These are phyloP conservation scores for Camponotus fellah DNA, from an alignment of 2,888 invertebrate genomes.

Conservation along the genomic window DNA sequence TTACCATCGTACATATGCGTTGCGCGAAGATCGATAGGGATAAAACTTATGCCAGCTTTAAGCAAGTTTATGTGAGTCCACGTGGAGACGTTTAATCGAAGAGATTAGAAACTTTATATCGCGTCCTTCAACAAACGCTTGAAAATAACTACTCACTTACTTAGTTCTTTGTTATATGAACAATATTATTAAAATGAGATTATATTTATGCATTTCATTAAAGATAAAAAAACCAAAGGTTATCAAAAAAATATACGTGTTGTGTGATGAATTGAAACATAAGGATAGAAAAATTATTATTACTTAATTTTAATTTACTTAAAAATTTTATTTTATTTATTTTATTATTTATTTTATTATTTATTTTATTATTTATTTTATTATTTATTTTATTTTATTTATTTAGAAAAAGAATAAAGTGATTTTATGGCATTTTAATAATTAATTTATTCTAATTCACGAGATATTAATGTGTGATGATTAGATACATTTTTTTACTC, in stretches of 20 bases:
- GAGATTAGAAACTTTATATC: slow-evolving; percentile 34
- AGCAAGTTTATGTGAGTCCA: slow-evolving; percentile 29
- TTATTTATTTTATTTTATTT: no score
- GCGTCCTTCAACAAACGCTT: background rate
- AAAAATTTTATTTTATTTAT: no score
- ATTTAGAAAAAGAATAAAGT: background rate
- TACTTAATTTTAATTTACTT: background rate
- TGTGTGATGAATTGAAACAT: background rate
- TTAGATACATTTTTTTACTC: background rate
- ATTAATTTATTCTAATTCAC: slow-evolving; percentile 8
- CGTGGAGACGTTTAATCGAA: slow-evolving; percentile 24
- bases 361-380: no score
- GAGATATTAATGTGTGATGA: background rate
- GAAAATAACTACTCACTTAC: background rate
- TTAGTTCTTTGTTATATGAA: background rate
- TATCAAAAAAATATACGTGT: background rate
- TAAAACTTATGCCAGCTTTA: slow-evolving; percentile 41
- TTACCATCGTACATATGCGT: background rate
- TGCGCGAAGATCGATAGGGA: slow-evolving; percentile 16
- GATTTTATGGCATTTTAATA: slow-evolving; percentile 10
- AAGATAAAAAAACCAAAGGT: background rate
- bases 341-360: no score
- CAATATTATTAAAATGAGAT: background rate
- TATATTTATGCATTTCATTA: background rate
- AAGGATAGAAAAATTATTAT: background rate